A percentile compares a stretch with the other conserved stretches of the same genome.
phyloP scores from a whole-genome alignment of 2,888 invertebrate species.

The Crocallis elinguaria region DNA sequence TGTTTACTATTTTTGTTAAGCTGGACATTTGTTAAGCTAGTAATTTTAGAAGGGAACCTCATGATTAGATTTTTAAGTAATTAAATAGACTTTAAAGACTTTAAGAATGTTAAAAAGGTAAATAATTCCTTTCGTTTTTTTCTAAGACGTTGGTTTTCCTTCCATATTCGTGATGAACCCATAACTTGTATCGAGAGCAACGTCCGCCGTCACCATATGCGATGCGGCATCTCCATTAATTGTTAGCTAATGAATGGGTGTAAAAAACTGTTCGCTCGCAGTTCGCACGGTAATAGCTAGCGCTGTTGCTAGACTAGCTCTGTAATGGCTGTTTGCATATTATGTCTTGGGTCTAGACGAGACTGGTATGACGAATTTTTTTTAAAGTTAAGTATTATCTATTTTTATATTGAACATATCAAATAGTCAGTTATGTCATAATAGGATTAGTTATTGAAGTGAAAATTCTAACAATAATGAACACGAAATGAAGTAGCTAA shows the following conservation, averaged over 20 bases:
- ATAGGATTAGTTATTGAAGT: too few species aligned
- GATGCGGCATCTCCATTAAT: constrained; percentile 60
- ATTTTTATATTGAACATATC: background rate
- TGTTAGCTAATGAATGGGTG: constrained; percentile 66
- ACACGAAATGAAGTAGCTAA: too few species aligned
- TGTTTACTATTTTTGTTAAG: too few species aligned
- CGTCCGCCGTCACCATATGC: constrained; percentile 52
- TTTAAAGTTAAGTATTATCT: background rate
- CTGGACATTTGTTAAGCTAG: too few species aligned
- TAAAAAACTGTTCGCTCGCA: constrained; percentile 55
- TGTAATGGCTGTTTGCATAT: constrained; percentile 30
- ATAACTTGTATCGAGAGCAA: constrained; percentile 47
- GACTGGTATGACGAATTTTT: too few species aligned
- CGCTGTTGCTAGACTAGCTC: constrained; percentile 29
- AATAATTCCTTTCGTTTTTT: background rate
- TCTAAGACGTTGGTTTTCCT: constrained; percentile 3
- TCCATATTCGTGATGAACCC: constrained; percentile 38
- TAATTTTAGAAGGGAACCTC: too few species aligned
- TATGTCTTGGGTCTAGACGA: background rate
- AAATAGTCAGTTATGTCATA: background rate
- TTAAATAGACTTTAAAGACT: background rate
- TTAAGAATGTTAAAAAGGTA: background rate
- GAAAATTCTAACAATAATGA: too few species aligned
- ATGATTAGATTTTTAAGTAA: background rate
- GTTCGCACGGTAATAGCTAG: constrained; percentile 63